Evolutionary conservation across 2,888 invertebrate genomes (phyloP).

Genomic region (Uloborus plumipes): DNA sequence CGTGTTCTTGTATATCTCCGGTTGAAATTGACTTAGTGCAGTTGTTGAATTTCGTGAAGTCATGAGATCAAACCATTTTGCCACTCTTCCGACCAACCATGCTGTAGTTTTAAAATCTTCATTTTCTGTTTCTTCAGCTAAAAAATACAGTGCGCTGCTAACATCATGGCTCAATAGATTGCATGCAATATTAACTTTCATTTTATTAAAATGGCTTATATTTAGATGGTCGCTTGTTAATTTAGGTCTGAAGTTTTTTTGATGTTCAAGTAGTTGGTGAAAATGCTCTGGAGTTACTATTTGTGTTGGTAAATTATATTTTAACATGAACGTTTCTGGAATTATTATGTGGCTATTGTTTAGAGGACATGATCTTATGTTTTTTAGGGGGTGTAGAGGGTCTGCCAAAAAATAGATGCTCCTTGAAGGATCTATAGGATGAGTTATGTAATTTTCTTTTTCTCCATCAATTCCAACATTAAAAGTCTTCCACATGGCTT

Average conservation of each 20-base stretch:
- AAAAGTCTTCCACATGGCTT: not conserved
- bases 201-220: too few species aligned
- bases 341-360: too few species aligned
- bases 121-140: not conserved
- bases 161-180: slow-evolving; percentile 11
- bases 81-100: not conserved
- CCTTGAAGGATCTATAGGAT: not conserved
- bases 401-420: not conserved
- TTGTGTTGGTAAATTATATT: not conserved
- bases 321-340: not conserved
- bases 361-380: too few species aligned
- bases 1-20: not conserved
- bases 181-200: not conserved
- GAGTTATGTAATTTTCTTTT: too few species aligned
- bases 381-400: not conserved
- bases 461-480: not conserved
- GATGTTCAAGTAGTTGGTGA: not conserved
- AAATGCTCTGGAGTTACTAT: not conserved
- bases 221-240: not conserved
- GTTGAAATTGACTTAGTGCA: not conserved
- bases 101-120: not conserved
- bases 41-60: not conserved
- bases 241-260: not conserved
- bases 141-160: not conserved
- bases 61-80: slow-evolving; percentile 2